Percentiles rank a stretch among this genome's conserved stretches.
Conservation (phyloP, 2,888 invertebrate genomes). For the Agrochola lota region DNA sequence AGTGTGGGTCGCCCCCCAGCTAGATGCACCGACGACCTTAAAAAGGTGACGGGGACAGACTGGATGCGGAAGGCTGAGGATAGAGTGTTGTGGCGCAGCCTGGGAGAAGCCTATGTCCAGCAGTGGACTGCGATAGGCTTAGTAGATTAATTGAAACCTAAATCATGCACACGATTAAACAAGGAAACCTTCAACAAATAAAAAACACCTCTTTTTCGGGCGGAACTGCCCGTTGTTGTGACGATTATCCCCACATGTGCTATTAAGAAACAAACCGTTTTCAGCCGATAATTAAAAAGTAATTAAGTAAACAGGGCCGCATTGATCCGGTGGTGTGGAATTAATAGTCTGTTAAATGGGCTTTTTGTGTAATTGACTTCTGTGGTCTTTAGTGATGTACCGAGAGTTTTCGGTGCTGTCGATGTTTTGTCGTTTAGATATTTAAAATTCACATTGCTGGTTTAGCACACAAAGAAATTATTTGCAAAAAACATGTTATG, state of each 20-base stretch:
- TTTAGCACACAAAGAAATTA: background rate
- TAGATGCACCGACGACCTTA: too few species aligned
- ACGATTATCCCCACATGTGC: constrained; percentile 34
- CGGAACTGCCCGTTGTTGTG: background rate
- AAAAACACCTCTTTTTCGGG: constrained; percentile 10
- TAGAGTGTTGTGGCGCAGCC: too few species aligned
- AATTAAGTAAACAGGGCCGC: constrained; percentile 55
- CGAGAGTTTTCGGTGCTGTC: background rate
- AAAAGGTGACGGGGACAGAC: too few species aligned
- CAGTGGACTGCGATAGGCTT: too few species aligned
- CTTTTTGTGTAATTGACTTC: constrained; percentile 60
- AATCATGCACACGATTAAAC: too few species aligned
- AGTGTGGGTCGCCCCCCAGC: too few species aligned
- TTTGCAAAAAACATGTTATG: background rate
- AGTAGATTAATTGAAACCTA: too few species aligned
- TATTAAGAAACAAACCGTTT: constrained; percentile 44
- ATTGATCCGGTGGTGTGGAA: constrained; percentile 52
- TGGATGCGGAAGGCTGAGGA: too few species aligned
- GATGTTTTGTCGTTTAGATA: constrained; percentile 2
- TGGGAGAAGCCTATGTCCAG: too few species aligned
- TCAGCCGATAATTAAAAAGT: constrained; percentile 60
- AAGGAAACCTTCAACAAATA: background rate
- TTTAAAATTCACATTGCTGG: too few species aligned
- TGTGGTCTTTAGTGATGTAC: constrained; percentile 45
- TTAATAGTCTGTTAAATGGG: constrained; percentile 56